Conservation (phyloP, 1,140 invertebrate genomes). For the Orius insidiosus region DNA sequence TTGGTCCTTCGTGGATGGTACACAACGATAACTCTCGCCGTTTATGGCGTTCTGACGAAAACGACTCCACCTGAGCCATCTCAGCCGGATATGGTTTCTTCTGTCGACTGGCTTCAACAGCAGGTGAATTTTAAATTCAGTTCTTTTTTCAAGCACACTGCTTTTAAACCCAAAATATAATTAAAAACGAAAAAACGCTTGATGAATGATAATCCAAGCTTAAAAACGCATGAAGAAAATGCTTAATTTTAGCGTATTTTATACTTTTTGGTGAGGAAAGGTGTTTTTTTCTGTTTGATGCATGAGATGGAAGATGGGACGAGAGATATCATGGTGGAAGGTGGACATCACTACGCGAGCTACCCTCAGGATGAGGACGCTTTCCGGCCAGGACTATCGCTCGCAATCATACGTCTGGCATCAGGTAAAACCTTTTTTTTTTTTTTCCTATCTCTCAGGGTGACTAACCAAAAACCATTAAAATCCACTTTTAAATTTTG, state of each 20-base stretch:
- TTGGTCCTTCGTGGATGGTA: slow-evolving; percentile 84
- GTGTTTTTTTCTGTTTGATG: too few relatives aligned
- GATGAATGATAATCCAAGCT: too few relatives aligned
- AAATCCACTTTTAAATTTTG: not conserved
- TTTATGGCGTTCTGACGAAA: slow-evolving; percentile 72
- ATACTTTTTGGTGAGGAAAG: too few relatives aligned
- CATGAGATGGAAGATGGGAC: too few relatives aligned
- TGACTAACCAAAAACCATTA: not conserved
- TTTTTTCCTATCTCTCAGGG: not conserved
- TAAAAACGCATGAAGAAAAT: too few relatives aligned
- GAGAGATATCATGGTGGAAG: not conserved
- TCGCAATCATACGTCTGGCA: slow-evolving; percentile 3
- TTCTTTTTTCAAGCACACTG: too few relatives aligned
- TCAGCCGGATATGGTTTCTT: slow-evolving; percentile 10
- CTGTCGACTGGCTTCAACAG: slow-evolving; percentile 22
- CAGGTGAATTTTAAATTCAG: slow-evolving; percentile 21
- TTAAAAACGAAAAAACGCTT: too few relatives aligned
- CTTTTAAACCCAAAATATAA: too few relatives aligned
- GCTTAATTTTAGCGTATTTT: too few relatives aligned
- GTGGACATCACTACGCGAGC: slow-evolving; percentile 3
- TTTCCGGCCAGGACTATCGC: not conserved
- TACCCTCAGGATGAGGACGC: slow-evolving; percentile 1
- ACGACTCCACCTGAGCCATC: slow-evolving; percentile 22
- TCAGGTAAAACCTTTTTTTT: slow-evolving; percentile 1
- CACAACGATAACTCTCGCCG: slow-evolving; percentile 82